Evolutionary conservation across 2,797 vertebrate species (phyloP), one percentile per base, ranked within the genome.

Genomic region (Poeciliopsis infans): DNA sequence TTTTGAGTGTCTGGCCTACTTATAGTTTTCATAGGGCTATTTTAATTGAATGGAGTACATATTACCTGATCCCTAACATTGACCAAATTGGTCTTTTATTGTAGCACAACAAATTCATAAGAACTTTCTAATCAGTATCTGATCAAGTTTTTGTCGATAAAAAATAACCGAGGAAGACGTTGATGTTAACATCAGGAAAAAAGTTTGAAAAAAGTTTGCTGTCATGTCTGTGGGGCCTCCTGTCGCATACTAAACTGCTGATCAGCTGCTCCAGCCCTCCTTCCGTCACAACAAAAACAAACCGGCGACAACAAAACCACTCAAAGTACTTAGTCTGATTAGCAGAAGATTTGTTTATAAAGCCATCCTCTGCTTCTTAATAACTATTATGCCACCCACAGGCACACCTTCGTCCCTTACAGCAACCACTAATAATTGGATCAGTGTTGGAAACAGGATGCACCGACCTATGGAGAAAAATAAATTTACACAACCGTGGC

Each of bases 221-320:
- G 16, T 18, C 0, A n/a, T 45, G 10, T 68, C 49, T 74, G 5
- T 69, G 23, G 7, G 57, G n/a, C 1, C 13, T 43, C 78, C 3
- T 8, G 46, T 23, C 28, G 84, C 82, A 88, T 89, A 85, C 75
- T 79, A 85, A 91, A 77, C 72, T 13, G 6, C 72, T 80, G 74
- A 88, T 92, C 57, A 90, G 6, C 46, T 7, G 28, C 55, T 75
- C 41, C 74, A 20, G 46, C 33, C n/a, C 11, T 78, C 25, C 73
- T 73, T 87, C 82, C 68, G 33, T 85, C 77, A 91, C 77, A 90
- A 91, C 89, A 91, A 88, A 83, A 89, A 79, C 87, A 90, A 85
- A 47, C 39, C 31, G 1, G 46, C 78, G 39, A 61, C 41, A 31
- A 59, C 78, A 76, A 78, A 79, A 64, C 85, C 79, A 79, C 85